A percentile compares a stretch with the other conserved stretches of the same genome.
Conservation (phyloP, 2,113 vertebrate genomes). For the Callionymus lyra region DNA sequence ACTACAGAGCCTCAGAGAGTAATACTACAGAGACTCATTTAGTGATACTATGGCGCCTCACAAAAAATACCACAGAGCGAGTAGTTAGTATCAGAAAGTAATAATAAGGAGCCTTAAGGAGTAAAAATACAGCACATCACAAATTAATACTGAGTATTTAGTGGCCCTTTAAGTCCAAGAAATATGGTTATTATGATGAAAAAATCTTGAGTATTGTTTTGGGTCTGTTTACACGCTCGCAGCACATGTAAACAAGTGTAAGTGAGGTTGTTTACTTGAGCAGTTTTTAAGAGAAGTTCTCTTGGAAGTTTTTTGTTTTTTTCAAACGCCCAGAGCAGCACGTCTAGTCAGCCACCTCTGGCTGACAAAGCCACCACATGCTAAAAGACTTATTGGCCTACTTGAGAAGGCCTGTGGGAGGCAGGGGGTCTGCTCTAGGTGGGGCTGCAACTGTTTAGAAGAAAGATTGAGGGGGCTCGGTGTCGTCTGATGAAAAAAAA, state of each 20-base stretch:
- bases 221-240: background rate
- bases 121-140: no score
- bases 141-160: no score
- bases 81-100: no score
- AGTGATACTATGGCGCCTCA: no score
- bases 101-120: no score
- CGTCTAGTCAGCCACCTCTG: slow-evolving; percentile 58
- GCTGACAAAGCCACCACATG: slow-evolving; percentile 53
- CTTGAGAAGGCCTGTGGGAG: slow-evolving; percentile 45
- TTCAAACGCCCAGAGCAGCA: slow-evolving; percentile 61
- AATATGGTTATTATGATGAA: no score
- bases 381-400: slow-evolving; percentile 61
- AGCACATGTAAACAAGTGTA: slow-evolving; percentile 34
- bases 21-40: no score
- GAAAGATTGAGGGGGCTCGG: slow-evolving; percentile 25
- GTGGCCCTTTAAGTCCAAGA: no score
- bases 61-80: no score
- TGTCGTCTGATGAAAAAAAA: slow-evolving; percentile 51
- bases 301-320: slow-evolving; percentile 47
- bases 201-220: no score
- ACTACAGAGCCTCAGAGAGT: no score
- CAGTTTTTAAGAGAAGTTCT: slow-evolving; percentile 51
- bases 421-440: slow-evolving; percentile 28
- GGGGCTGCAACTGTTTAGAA: slow-evolving; percentile 36
- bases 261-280: slow-evolving; percentile 58